Evolutionary conservation across 2,113 vertebrate species (phyloP).

Genomic region (Paradisaea rubra): DNA sequence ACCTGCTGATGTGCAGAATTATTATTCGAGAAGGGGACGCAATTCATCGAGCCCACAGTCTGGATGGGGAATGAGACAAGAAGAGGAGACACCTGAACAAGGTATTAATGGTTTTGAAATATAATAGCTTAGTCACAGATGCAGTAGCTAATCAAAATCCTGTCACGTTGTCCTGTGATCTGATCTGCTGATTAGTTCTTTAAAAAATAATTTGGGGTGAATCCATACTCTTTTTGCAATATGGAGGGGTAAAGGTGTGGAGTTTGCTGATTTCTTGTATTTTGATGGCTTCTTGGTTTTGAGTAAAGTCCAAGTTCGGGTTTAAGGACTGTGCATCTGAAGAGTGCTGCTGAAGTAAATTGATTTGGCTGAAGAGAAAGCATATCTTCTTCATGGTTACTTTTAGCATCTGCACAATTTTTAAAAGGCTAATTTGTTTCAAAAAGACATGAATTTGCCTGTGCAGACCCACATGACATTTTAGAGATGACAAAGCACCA

Average conservation of each 20-base stretch:
- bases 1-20: slow-evolving; percentile 95
- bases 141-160: not conserved
- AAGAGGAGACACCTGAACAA: slow-evolving; percentile 81
- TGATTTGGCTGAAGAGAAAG: not conserved
- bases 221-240: not conserved
- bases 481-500: not conserved
- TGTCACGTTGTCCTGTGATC: not conserved
- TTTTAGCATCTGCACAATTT: not conserved
- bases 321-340: not conserved
- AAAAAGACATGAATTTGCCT: not conserved
- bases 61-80: slow-evolving; percentile 80
- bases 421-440: not conserved
- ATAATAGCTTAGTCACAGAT: not conserved
- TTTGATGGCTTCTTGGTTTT: not conserved
- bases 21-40: slow-evolving; percentile 90
- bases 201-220: not conserved
- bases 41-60: slow-evolving; percentile 72
- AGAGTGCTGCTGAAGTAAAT: not conserved
- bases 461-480: not conserved
- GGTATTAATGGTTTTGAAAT: slow-evolving; percentile 52
- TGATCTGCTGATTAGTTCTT: not conserved
- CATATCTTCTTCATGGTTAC: not conserved
- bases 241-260: not conserved
- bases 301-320: not conserved
- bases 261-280: not conserved